These are phyloP conservation scores for Falco naumanni DNA, from an alignment of 2,797 vertebrate species.

Conservation along the genomic window DNA sequence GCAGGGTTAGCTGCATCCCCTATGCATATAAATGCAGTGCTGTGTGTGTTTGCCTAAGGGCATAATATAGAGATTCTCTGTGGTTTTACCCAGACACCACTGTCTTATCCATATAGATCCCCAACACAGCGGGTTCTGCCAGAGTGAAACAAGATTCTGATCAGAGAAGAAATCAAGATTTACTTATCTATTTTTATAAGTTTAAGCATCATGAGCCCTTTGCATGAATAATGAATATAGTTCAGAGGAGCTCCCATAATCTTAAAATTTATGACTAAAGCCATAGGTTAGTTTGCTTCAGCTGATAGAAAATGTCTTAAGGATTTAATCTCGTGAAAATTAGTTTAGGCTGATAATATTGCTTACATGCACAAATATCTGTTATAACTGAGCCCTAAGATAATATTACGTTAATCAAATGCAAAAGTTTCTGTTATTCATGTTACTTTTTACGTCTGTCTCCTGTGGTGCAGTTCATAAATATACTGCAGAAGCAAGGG, in stretches of 20 bases:
- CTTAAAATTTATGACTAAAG: neutral
- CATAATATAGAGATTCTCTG: neutral
- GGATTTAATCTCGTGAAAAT: neutral
- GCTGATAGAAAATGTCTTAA: neutral
- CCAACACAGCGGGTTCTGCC: neutral
- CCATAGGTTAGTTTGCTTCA: neutral
- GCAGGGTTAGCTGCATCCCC: neutral
- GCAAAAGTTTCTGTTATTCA: neutral
- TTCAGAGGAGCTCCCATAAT: neutral
- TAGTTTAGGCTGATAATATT: neutral
- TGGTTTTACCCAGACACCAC: neutral
- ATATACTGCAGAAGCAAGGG: neutral
- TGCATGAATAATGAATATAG: neutral
- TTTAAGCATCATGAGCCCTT: neutral
- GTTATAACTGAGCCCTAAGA: neutral
- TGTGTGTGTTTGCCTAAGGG: neutral
- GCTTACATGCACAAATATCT: neutral
- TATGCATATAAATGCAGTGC: neutral
- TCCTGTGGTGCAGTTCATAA: neutral
- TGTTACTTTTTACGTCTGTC: neutral
- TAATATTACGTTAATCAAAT: neutral
- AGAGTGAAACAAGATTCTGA: conserved; percentile 6
- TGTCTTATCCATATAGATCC: neutral
- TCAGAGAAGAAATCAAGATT: neutral
- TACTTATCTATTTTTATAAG: neutral